Base-by-base conservation (phyloP, 2,888 invertebrate species). In the Alloplasta piceator region DNA sequence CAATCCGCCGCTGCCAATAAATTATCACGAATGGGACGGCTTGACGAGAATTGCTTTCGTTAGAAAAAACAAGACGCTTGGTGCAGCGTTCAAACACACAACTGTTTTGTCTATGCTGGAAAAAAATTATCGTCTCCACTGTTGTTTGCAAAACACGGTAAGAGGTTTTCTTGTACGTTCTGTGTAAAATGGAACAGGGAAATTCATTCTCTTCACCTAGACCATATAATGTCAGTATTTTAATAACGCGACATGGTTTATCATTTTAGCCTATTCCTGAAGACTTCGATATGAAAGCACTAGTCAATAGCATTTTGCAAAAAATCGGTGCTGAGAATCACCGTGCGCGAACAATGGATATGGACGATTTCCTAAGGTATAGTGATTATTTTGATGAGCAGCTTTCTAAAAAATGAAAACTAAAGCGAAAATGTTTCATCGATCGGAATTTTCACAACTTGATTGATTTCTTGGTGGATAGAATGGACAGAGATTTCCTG, bases 11-110 rank as follows among this genome's bases (percentile, higher is more conserved):
- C 99, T 99, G 6, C 96, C 97, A 0, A 97, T 99, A 7, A 97
- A 98, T 91, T 99, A 98, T 92, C 95, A 96, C 86, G 99, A 99
- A 93, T 99, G 99, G 99, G 99, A 99, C 93, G 99, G 99, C 6
- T 93, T 99, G 46, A 97, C 99, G 0, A 94, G 99, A 87, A 97
- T 99, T 88, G 97, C 97, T 41, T 99, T 99, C 93, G 95, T 96
- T 0, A 94, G 99, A 78, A 99, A 99, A 93, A 99, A 99, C 92
- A 99, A 99, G 94, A 99, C 98, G 2, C 93, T 99, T 39, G 94
- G 96, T 38, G 97, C 98, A 48, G 95, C 96, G 41, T 99, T 99
- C 91, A 97, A 96, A 93, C 97, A 97, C 87, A 95, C 95, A 10
- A 95, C 97, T 26, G 97, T 98, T 0, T 91, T 97, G 84, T 95